Evolutionary conservation across 2,888 invertebrate genomes (phyloP).

Genomic region (Ophion costatus): DNA sequence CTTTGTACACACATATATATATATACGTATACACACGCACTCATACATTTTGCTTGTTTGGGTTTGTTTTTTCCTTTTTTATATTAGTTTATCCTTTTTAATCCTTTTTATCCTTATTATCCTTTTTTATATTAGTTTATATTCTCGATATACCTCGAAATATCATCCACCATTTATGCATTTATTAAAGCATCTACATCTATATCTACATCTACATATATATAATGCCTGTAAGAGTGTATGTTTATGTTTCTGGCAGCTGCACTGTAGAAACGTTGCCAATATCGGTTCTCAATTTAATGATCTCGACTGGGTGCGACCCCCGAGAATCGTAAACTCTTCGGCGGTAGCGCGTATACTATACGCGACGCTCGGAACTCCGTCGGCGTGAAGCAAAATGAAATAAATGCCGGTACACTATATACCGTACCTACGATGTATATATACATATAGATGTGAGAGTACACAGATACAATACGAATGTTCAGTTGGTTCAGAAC

Average conservation of each 20-base stretch:
- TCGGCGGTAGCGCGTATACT: slow-evolving; percentile 50
- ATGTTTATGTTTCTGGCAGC: slow-evolving; percentile 82
- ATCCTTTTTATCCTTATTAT: too few relatives aligned
- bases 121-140: slow-evolving; percentile 42
- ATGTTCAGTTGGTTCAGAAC: slow-evolving; percentile 11
- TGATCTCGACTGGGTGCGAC: slow-evolving; percentile 75
- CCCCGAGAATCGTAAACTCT: slow-evolving; percentile 65
- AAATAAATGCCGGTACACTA: slow-evolving; percentile 27
- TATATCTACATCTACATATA: slow-evolving; percentile 12
- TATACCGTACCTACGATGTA: neutral
- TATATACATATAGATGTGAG: neutral
- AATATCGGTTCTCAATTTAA: slow-evolving; percentile 83
- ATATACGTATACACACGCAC: slow-evolving; percentile 41
- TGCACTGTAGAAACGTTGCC: slow-evolving; percentile 79
- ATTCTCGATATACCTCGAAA: slow-evolving; percentile 61
- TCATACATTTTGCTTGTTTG: neutral
- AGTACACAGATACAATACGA: neutral
- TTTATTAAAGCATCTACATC: slow-evolving; percentile 13
- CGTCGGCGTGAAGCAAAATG: slow-evolving; percentile 45
- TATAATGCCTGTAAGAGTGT: slow-evolving; percentile 68
- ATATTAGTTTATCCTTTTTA: slow-evolving; percentile 55
- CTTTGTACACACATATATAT: slow-evolving; percentile 48
- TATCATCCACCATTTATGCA: slow-evolving; percentile 68
- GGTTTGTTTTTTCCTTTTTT: neutral
- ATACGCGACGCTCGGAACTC: slow-evolving; percentile 39